phyloP scores from a whole-genome alignment of 2,113 vertebrate species.

The Myotis davidii region DNA sequence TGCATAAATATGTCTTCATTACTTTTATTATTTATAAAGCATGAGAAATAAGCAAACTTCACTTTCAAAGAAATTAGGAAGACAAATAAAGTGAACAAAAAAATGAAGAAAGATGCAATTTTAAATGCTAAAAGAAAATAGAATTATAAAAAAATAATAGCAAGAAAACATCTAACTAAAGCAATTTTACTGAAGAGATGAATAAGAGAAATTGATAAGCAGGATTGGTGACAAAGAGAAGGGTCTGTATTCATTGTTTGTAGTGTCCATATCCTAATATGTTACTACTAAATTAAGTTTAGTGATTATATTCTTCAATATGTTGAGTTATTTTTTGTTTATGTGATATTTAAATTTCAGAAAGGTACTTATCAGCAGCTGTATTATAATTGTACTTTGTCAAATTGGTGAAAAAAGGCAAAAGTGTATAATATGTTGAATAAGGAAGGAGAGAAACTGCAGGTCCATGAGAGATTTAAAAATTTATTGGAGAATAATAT shows the following conservation, averaged over 20 bases:
- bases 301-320: constrained; percentile 1
- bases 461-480: not conserved
- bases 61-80: constrained; percentile 24
- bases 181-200: not conserved
- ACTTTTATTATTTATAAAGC: constrained; percentile 22
- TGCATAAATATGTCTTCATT: constrained; percentile 33
- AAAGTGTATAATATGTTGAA: not conserved
- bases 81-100: not conserved
- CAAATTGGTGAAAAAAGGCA: not conserved
- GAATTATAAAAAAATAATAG: not conserved
- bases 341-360: constrained; percentile 45
- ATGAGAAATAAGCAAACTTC: not conserved
- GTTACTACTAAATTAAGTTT: not conserved
- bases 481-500: not conserved
- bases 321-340: not conserved
- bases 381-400: not conserved
- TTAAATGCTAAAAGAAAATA: constrained; percentile 8
- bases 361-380: not conserved
- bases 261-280: not conserved
- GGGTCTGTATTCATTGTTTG: not conserved
- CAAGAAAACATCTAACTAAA: not conserved
- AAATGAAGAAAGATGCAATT: not conserved
- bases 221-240: not conserved
- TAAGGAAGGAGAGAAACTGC: not conserved
- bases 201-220: not conserved